Evolutionary conservation across 2,113 vertebrate genomes (phyloP).

Genomic region (Lasiurus cinereus): DNA sequence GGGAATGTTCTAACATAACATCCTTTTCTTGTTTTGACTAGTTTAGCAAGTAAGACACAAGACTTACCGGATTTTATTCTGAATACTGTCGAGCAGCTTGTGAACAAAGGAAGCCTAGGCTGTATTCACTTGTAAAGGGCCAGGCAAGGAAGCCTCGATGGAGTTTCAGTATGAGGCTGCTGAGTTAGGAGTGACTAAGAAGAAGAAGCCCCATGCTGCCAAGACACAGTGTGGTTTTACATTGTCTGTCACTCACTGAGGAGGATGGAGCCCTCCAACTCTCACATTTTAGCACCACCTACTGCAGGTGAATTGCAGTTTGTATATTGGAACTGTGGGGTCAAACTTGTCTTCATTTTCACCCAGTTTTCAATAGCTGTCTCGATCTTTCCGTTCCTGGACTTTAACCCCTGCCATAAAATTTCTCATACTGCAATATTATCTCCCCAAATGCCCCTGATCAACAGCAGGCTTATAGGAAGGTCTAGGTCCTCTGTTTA

Average conservation of each 20-base stretch:
- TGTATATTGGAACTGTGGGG: background rate
- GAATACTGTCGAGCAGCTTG: constrained; percentile 8
- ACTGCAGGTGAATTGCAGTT: background rate
- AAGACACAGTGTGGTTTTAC: background rate
- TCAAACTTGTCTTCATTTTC: background rate
- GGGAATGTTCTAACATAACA: constrained; percentile 26
- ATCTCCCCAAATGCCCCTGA: background rate
- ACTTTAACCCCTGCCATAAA: background rate
- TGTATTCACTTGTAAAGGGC: constrained; percentile 26
- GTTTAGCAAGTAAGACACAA: constrained; percentile 6
- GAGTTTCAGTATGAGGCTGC: constrained; percentile 12
- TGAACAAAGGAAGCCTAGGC: constrained; percentile 49
- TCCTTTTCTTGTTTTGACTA: constrained; percentile 74
- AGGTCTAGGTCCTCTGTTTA: background rate
- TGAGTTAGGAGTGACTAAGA: constrained; percentile 47
- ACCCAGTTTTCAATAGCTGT: background rate
- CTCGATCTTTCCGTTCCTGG: background rate
- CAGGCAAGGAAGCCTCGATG: background rate
- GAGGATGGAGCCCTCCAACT: background rate
- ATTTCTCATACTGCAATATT: background rate
- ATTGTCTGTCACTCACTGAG: background rate
- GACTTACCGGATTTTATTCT: constrained; percentile 67
- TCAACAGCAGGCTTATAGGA: background rate
- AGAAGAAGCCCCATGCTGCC: background rate
- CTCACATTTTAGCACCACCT: background rate